Base-by-base conservation (phyloP, 2,797 vertebrate genomes). In the Pygocentrus nattereri region DNA sequence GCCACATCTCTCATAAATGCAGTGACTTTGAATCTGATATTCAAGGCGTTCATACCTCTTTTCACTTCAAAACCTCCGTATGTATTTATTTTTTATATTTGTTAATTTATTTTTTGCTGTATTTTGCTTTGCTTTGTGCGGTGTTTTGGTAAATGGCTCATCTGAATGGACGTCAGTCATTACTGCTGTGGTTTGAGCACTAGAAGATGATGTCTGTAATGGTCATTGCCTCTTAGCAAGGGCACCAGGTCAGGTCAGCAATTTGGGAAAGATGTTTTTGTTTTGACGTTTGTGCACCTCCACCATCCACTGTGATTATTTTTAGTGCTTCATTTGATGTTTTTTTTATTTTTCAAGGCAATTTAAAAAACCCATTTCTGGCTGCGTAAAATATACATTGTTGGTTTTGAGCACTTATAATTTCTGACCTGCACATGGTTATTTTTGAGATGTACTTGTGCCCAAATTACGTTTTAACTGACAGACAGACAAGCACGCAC, bases 401-500 rank as follows among this genome's bases (percentile, higher is more conserved):
- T 94, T 93, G 92, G 92, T 91, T 91, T 92, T 90, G 90, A 93
- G 93, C 92, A 88, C 94, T 94, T 95, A 94, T 95, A 95, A 94
- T 95, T 94, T 94, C 91, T 93, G 88, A 91, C 92, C 91, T 93
- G 91, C 90, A 93, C 91, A 92, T 94, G 93, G 94, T 94, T 94
- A 95, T 95, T 95, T 95, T 94, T 90, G 90, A 94, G 92, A 94
- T 95, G 93, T 94, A 91, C 93, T 93, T 88, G 88, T 93, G 91
- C 90, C 93, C 91, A 93, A 94, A 95, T 93, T 93, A 94, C 92
- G 92, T 90, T 92, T 93, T 93, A 93, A 93, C 91, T 92, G 92
- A 95, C 94, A 94, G 91, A 92, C 91, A 91, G 89, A 88, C 80
- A 84, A 82, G 83, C 84, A 87, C 79, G 64, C 78, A 79, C 78